phyloP scores from a whole-genome alignment of 2,888 invertebrate species.

The Actias luna region DNA sequence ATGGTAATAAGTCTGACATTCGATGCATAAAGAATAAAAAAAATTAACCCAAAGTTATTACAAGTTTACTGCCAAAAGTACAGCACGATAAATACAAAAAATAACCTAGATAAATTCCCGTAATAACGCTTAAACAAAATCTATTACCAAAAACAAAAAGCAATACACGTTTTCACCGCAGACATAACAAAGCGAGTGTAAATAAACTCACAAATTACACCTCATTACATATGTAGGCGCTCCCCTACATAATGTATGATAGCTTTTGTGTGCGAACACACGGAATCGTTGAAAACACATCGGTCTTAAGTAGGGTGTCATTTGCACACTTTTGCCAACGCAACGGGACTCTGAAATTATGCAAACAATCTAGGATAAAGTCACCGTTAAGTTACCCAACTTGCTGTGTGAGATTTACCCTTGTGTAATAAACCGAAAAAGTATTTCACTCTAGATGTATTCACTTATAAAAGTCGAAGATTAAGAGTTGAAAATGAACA shows the following conservation, averaged over 20 bases:
- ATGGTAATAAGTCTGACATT: too few relatives aligned
- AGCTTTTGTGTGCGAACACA: conserved; percentile 15
- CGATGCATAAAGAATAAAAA: too few relatives aligned
- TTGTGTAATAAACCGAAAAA: too few relatives aligned
- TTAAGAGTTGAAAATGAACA: too few relatives aligned
- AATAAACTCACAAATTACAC: conserved; percentile 16
- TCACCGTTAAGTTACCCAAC: neutral
- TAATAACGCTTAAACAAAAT: neutral
- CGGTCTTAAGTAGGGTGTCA: conserved; percentile 10
- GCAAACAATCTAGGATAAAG: neutral
- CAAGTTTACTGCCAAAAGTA: too few relatives aligned
- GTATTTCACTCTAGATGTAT: too few relatives aligned
- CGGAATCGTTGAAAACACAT: conserved; percentile 10
- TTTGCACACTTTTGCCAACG: conserved; percentile 8
- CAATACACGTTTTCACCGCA: neutral
- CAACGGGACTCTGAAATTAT: neutral
- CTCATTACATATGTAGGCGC: conserved; percentile 16
- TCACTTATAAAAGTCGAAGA: too few relatives aligned
- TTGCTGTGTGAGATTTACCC: neutral
- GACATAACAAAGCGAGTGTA: neutral
- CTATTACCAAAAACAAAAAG: neutral
- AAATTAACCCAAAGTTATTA: too few relatives aligned
- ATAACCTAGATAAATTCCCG: too few relatives aligned
- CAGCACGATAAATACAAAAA: too few relatives aligned
- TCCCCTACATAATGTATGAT: conserved; percentile 13